phyloP scores from a whole-genome alignment of 2,888 invertebrate species.

The Cosmia trapezina region DNA sequence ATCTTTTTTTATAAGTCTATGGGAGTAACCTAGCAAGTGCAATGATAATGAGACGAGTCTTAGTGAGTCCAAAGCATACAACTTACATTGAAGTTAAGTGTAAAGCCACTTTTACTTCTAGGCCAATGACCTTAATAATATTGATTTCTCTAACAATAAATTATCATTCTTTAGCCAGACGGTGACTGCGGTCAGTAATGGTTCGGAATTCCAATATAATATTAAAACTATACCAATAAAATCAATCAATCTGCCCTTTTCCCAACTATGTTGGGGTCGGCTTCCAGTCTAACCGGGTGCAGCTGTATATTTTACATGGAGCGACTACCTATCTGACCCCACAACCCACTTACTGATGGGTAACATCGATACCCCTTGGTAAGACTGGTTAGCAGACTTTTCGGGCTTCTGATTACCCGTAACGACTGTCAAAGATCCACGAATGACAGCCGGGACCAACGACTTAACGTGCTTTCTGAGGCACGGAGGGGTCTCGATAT shows the following conservation, averaged over 20 bases:
- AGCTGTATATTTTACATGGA: not conserved
- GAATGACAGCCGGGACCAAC: not conserved
- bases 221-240: not conserved
- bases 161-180: not conserved
- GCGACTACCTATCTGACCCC: not conserved
- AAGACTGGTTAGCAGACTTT: not conserved
- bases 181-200: conserved; percentile 3
- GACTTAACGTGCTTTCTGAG: not conserved
- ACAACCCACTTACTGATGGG: not conserved
- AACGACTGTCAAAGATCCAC: not conserved
- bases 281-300: not conserved
- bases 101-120: conserved; percentile 33
- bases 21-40: not conserved
- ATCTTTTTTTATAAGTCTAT: no score
- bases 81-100: conserved; percentile 7
- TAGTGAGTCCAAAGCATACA: conserved; percentile 9
- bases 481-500: not conserved
- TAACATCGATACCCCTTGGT: not conserved
- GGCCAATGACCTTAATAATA: conserved; percentile 23
- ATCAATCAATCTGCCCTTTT: not conserved
- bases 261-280: not conserved
- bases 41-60: conserved; percentile 13
- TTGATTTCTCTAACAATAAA: conserved; percentile 10
- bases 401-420: not conserved
- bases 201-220: conserved; percentile 1